These are phyloP conservation scores for Terrapene triunguis DNA, from an alignment of 2,113 vertebrate genomes.

Conservation along the genomic window DNA sequence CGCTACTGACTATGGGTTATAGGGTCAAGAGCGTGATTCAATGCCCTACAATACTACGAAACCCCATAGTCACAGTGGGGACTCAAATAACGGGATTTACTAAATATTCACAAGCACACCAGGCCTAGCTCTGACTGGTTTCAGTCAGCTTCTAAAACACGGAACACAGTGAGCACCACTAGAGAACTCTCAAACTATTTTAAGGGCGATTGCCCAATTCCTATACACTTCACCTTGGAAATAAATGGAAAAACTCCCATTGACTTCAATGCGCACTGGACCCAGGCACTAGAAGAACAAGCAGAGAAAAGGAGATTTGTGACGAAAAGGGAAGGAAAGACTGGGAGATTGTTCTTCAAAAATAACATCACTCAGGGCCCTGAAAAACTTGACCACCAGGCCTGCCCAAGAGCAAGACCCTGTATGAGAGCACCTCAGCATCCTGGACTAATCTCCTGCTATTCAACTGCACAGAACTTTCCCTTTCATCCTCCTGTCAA, in stretches of 20 bases:
- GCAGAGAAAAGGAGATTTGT: background rate
- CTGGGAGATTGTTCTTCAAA: too few relatives aligned
- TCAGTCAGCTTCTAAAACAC: background rate
- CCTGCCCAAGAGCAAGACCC: background rate
- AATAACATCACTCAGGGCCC: rapidly evolving
- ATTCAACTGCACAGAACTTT: background rate
- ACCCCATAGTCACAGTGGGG: background rate
- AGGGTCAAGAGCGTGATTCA: background rate
- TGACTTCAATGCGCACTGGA: background rate
- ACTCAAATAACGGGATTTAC: background rate
- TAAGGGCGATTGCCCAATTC: background rate
- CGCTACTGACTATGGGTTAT: background rate
- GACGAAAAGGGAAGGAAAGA: background rate
- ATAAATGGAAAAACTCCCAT: rapidly evolving
- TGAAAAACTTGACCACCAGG: background rate
- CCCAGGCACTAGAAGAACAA: too few relatives aligned
- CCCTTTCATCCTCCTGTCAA: background rate
- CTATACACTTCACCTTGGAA: background rate
- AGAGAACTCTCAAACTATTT: background rate
- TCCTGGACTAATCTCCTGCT: background rate
- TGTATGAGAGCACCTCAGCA: background rate
- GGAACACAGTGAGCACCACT: background rate
- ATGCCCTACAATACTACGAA: background rate
- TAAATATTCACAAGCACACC: background rate
- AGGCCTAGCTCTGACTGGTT: background rate